Base-by-base conservation (phyloP, 64 coral and sea anemone species). In the Cladopsammia gracilis region DNA sequence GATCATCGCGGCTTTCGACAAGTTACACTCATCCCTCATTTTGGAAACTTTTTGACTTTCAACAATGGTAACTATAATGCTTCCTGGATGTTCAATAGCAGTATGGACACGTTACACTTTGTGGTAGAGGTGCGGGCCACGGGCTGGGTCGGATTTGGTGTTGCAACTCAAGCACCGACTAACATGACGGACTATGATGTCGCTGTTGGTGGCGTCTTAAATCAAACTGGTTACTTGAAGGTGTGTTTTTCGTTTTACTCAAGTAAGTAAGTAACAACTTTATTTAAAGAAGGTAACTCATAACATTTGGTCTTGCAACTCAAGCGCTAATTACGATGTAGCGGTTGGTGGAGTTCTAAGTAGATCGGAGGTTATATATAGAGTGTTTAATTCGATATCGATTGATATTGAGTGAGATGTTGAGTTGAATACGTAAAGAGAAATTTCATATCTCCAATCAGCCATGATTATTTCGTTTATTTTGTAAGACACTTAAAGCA, bases 71-170 rank as follows among this genome's bases (percentile, higher is more conserved):
- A 62, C 0, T 85, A 75, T 20, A 83, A 85, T n/a, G 54, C 75
- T 0, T 92, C 79, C 0, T 92, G 90, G 90, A 60, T 85, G 46
- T 85, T 79, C 80, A 92, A 92, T 16, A 46, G 24, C 45, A 51
- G 68, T 10, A 85, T 62, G 20, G 70, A 85, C 79, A 85, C 57
- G 12, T 16, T 92, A 16, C 70, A 92, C 13, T 92, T 92, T 10
- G 75, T 23, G 11, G 79, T 85, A 13, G 65, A 75, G 48, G 90
- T 51, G 7, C 6, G 22, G 24, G 74, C 90, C 15, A 45, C 60
- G 13, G 73, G 87, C 64, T 89, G 87, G 87, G 73, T 77, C 4
- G 87, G 71, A 18, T 70, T 82, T 82, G 89, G 89, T 56, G 11
- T 90, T 13, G 64, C 48, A 57, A 54, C 64, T 25, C 64, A 19